Conservation (phyloP, 2,888 invertebrate species). For the Mechanitis messenoides region DNA sequence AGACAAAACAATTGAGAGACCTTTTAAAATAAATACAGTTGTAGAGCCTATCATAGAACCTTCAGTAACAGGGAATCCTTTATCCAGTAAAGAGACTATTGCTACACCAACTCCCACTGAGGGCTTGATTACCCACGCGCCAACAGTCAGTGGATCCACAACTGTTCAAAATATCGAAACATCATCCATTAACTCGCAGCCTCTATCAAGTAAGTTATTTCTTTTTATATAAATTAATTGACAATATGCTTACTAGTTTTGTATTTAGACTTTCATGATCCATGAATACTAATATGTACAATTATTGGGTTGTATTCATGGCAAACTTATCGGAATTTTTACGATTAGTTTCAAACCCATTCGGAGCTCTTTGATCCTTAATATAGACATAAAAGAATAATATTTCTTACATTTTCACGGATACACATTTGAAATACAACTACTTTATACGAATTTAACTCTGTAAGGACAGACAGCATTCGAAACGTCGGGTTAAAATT, state of each 20-base stretch:
- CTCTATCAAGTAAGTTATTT: slow-evolving; percentile 54
- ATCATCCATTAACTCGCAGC: slow-evolving; percentile 56
- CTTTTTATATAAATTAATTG: neutral
- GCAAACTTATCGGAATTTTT: no score
- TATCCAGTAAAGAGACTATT: slow-evolving; percentile 26
- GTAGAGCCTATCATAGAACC: slow-evolving; percentile 52
- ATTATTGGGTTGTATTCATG: no score
- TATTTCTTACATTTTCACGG: no score
- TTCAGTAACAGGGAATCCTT: slow-evolving; percentile 43
- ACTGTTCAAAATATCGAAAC: slow-evolving; percentile 41
- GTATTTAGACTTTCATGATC: no score
- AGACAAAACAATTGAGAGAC: slow-evolving; percentile 39
- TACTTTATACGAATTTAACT: no score
- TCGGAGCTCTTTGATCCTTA: no score
- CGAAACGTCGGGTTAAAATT: no score
- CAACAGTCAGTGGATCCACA: slow-evolving; percentile 35
- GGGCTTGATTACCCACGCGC: slow-evolving; percentile 45
- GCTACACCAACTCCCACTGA: slow-evolving; percentile 59
- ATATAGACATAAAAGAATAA: no score
- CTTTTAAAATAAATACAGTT: slow-evolving; percentile 44
- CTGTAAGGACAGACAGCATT: no score
- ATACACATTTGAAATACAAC: no score
- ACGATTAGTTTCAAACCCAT: no score
- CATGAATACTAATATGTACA: no score
- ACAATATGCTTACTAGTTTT: neutral